A percentile compares a stretch with the other conserved stretches of the same genome.
Evolutionary conservation across 2,797 vertebrate species (phyloP).

Genomic region (Prunella strophiata): DNA sequence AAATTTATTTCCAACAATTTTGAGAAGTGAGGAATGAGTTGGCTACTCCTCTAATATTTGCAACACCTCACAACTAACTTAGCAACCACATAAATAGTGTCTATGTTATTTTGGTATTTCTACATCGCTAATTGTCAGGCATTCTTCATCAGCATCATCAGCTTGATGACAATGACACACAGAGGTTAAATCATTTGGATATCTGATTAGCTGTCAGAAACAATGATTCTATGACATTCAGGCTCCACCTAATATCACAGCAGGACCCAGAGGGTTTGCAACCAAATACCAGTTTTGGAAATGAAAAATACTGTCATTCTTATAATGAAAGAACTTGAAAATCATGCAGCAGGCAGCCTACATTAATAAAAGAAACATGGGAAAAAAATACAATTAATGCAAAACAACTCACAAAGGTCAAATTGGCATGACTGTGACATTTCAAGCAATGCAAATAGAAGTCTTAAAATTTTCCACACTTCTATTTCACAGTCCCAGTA

Average conservation of each 20-base stretch:
- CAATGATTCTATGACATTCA: constrained; percentile 50
- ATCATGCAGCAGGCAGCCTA: background rate
- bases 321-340: constrained; percentile 40
- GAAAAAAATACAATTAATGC: background rate
- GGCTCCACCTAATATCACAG: constrained; percentile 25
- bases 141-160: constrained; percentile 55
- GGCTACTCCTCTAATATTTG: background rate
- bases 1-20: background rate
- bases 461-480: background rate
- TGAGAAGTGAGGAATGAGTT: background rate
- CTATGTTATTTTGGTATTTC: constrained; percentile 56
- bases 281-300: constrained; percentile 20
- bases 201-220: constrained; percentile 45
- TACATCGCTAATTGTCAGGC: constrained; percentile 42
- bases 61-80: constrained; percentile 19
- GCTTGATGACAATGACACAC: constrained; percentile 64
- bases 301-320: background rate
- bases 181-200: constrained; percentile 51
- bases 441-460: background rate
- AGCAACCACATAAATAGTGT: constrained; percentile 31
- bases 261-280: constrained; percentile 1
- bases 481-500: background rate
- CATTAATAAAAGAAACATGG: background rate
- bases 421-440: background rate
- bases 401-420: constrained; percentile 1